Percentiles rank a stretch among this genome's conserved stretches.
Conservation (phyloP, 2,888 invertebrate genomes). For the Achlya flavicornis region DNA sequence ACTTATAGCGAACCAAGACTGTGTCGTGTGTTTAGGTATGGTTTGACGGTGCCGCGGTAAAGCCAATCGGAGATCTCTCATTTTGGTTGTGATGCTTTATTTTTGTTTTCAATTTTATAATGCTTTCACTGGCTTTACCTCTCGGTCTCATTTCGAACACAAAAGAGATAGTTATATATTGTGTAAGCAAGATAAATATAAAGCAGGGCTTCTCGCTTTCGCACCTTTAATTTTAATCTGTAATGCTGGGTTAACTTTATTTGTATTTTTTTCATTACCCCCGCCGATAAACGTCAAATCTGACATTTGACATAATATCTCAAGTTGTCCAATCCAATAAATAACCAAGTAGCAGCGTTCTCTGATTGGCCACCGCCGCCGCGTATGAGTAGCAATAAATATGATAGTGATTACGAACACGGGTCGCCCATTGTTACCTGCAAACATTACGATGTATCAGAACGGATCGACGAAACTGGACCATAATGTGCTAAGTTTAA, state of each 20-base stretch:
- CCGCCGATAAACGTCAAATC: background rate
- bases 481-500: constrained; percentile 60
- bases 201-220: background rate
- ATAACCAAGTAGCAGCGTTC: background rate
- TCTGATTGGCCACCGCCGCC: background rate
- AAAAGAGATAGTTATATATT: too few relatives aligned
- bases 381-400: constrained; percentile 10
- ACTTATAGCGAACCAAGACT: constrained; percentile 4
- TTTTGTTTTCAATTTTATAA: background rate
- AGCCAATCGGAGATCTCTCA: background rate
- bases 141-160: too few relatives aligned
- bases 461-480: constrained; percentile 33
- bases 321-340: background rate
- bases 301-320: background rate
- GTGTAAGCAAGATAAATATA: too few relatives aligned
- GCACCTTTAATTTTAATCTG: background rate
- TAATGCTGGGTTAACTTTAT: background rate
- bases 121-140: background rate
- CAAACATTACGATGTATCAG: constrained; percentile 15
- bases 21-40: constrained; percentile 3
- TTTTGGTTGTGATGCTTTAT: background rate
- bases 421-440: constrained; percentile 12
- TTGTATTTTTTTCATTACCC: background rate
- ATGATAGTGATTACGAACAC: constrained; percentile 14
- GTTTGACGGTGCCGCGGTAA: background rate